phyloP scores from a whole-genome alignment of 2,797 vertebrate genomes.

The Phrynocephalus forsythii region DNA sequence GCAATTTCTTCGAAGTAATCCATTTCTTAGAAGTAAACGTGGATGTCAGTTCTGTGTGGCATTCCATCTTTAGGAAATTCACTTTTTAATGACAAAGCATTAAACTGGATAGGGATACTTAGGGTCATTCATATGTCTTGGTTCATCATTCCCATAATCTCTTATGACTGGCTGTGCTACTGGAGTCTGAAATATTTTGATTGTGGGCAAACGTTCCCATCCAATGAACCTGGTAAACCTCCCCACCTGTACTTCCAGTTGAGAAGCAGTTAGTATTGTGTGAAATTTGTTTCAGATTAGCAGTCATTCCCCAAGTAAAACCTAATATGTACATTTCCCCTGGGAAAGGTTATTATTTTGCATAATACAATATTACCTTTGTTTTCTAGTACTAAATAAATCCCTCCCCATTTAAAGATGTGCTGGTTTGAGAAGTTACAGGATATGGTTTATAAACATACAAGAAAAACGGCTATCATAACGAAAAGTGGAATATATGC shows the following conservation, averaged over 20 bases:
- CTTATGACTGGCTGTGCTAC: not conserved
- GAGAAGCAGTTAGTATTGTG: not conserved
- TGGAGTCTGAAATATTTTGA: not conserved
- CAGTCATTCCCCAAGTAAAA: not conserved
- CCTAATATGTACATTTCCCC: too few species aligned
- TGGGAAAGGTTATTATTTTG: not conserved
- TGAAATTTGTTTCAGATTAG: not conserved
- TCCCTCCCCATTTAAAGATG: not conserved
- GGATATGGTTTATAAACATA: not conserved
- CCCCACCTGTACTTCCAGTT: not conserved
- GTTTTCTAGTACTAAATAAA: not conserved
- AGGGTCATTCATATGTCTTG: not conserved
- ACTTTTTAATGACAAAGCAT: not conserved
- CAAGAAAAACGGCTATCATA: not conserved
- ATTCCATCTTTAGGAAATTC: not conserved
- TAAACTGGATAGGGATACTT: not conserved
- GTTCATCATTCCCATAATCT: not conserved
- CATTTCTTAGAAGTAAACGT: not conserved
- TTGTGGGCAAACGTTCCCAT: not conserved
- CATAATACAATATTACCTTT: not conserved
- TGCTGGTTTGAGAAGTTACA: not conserved
- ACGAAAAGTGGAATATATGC: not conserved
- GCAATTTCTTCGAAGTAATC: too few species aligned
- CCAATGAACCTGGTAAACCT: not conserved
- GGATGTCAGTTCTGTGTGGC: not conserved